These are phyloP conservation scores for Epirrita christyi DNA, from an alignment of 2,888 invertebrate species.

Conservation along the genomic window DNA sequence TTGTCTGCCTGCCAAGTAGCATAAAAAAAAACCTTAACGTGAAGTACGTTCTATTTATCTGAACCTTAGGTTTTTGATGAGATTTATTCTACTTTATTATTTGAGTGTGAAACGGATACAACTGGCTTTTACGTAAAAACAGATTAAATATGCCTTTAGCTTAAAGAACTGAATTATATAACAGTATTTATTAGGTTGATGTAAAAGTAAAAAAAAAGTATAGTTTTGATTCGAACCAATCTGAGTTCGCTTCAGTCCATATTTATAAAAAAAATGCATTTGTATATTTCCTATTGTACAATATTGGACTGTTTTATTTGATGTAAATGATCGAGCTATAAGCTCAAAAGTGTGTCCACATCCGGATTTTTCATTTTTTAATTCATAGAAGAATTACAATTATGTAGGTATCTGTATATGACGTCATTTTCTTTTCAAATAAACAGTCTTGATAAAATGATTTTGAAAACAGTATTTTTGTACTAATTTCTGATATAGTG, in stretches of 20 bases:
- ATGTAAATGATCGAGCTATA: slow-evolving; percentile 25
- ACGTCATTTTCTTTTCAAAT: slow-evolving; percentile 41
- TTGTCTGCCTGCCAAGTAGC: too few species aligned
- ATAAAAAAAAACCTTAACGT: too few species aligned
- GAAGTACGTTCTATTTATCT: too few species aligned
- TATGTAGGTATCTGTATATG: neutral
- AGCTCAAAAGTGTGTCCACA: slow-evolving; percentile 6
- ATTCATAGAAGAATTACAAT: neutral
- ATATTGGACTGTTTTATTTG: slow-evolving; percentile 35
- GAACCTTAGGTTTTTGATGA: too few species aligned
- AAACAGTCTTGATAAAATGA: slow-evolving; percentile 40
- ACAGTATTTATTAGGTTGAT: too few species aligned
- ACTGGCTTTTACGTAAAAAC: too few species aligned
- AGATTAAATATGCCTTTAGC: too few species aligned
- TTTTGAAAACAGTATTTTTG: slow-evolving; percentile 77
- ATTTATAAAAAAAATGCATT: slow-evolving; percentile 23
- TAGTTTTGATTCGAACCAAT: neutral
- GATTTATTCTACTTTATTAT: too few species aligned
- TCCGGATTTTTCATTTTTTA: slow-evolving; percentile 11
- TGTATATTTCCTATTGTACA: slow-evolving; percentile 20
- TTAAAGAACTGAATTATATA: too few species aligned
- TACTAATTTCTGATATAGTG: slow-evolving; percentile 77
- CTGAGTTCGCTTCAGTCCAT: slow-evolving; percentile 18
- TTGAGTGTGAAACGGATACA: too few species aligned
- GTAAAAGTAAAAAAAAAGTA: neutral